Percentiles rank a stretch among this genome's conserved stretches.
phyloP scores from a whole-genome alignment of 2,888 invertebrate genomes.

The Volucella inanis region DNA sequence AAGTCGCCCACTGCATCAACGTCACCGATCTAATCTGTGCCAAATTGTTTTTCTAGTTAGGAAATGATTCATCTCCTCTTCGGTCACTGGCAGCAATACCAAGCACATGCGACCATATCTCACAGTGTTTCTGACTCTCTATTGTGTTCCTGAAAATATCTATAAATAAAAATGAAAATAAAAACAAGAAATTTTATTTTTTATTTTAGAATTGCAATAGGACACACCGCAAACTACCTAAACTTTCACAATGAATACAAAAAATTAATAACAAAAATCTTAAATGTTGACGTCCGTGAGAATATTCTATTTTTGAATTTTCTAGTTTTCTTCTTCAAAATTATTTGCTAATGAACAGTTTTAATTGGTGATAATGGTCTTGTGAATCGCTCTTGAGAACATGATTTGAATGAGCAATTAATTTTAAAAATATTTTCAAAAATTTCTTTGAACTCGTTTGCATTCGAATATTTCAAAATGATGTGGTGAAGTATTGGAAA shows the following conservation, averaged over 20 bases:
- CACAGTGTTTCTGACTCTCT: background rate
- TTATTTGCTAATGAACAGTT: constrained; percentile 6
- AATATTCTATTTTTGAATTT: constrained; percentile 29
- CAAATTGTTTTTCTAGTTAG: constrained; percentile 13
- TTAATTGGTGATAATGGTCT: background rate
- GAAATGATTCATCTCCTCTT: constrained; percentile 34
- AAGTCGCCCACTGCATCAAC: constrained; percentile 15
- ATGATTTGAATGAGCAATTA: background rate
- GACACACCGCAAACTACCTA: background rate
- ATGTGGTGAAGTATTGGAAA: no score
- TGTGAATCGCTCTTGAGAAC: background rate
- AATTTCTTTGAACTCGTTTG: no score
- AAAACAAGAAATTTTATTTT: constrained; percentile 5
- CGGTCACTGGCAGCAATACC: constrained; percentile 15
- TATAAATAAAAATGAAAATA: no score
- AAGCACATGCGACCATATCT: constrained; percentile 24
- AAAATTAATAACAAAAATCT: background rate
- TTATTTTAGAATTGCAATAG: background rate
- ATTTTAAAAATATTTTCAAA: no score
- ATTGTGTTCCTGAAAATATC: constrained; percentile 12
- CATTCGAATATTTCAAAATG: no score
- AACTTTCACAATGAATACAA: constrained; percentile 11
- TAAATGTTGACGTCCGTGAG: constrained; percentile 39
- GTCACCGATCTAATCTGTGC: constrained; percentile 22
- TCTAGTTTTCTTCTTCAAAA: background rate